Base-by-base conservation (phyloP, 2,113 vertebrate genomes). In the zebrafish (Danio rerio) region DNA sequence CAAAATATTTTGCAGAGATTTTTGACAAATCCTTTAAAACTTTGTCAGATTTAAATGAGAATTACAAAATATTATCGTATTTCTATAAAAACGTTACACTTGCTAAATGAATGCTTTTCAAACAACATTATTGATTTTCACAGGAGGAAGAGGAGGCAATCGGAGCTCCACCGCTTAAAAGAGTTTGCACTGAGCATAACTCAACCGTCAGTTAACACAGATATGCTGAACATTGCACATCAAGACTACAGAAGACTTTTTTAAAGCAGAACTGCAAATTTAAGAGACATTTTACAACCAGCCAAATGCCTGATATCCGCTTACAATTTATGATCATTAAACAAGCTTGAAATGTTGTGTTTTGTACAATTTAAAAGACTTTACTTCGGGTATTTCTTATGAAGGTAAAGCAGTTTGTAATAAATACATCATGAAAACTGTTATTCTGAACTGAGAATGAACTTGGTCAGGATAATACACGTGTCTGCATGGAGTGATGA, bases 101-200 rank as follows among this genome's bases (percentile, higher is more conserved):
- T 86, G 83, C 66, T 18, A 59, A 7, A n/a, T 59, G 1, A 59
- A 59, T 59, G 58, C 1, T n/a, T 7, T 59, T 59, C 31, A 1
- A 31, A 31, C 21, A 21, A 76, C 50, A 45, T 75, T 61, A 18
- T 72, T 55, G 16, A 5, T 80, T 87, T 73, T 86, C 10, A 45
- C 93, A 96, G 93, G 93, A 91, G 80, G 95, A 96, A 82, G 90
- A 95, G 86, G 96, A 97, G 31, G 95, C 91, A 72, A 88, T 92
- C 45, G 90, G 91, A 86, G 93, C 96, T 0, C 97, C 97, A 0
- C 96, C 98, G 43, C 90, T 98, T 91, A 99, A 99, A 94, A 96
- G 95, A 91, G 95, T 96, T 89, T 97, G 96, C 89, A 92, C 93
- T 70, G 96, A 96, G 81, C 95, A 96, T 86, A 95, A 94, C 59